Percentiles rank a stretch among this genome's conserved stretches.
Evolutionary conservation across 2,888 invertebrate species (phyloP).

Genomic region (Machimus atricapillus): DNA sequence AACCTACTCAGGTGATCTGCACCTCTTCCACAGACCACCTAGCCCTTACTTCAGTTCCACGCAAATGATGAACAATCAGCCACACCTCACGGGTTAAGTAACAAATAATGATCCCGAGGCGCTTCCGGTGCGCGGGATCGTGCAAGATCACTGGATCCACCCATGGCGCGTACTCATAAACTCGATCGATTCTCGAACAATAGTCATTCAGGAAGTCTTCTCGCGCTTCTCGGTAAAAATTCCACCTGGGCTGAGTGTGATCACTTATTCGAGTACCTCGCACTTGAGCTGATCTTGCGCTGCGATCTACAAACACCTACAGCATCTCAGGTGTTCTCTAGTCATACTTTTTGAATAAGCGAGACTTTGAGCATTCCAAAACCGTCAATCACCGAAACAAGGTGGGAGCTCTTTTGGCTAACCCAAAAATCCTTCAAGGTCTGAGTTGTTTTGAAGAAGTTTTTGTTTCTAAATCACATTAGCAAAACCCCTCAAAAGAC

Average conservation of each 20-base stretch:
- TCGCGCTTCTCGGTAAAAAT: neutral
- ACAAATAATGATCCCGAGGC: constrained; percentile 6
- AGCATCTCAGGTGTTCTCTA: neutral
- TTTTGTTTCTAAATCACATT: neutral
- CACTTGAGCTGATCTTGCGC: neutral
- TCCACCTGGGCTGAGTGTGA: neutral
- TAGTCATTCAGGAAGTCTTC: neutral
- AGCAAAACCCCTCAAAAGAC: neutral
- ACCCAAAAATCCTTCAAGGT: neutral
- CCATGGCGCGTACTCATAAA: neutral
- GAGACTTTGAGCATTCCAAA: neutral
- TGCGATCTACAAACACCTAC: neutral
- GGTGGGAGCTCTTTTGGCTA: neutral
- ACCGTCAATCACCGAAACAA: neutral
- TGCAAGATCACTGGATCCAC: neutral
- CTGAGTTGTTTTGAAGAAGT: neutral
- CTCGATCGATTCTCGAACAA: neutral
- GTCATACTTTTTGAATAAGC: neutral
- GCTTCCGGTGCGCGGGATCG: constrained; percentile 8
- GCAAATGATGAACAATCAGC: constrained; percentile 16
- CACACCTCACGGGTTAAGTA: constrained; percentile 17
- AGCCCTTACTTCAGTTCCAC: neutral
- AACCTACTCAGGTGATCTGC: neutral
- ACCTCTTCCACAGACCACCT: neutral
- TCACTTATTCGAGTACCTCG: neutral